These are phyloP conservation scores for Microtus richardsoni DNA, from an alignment of 2,113 vertebrate species.

Conservation along the genomic window DNA sequence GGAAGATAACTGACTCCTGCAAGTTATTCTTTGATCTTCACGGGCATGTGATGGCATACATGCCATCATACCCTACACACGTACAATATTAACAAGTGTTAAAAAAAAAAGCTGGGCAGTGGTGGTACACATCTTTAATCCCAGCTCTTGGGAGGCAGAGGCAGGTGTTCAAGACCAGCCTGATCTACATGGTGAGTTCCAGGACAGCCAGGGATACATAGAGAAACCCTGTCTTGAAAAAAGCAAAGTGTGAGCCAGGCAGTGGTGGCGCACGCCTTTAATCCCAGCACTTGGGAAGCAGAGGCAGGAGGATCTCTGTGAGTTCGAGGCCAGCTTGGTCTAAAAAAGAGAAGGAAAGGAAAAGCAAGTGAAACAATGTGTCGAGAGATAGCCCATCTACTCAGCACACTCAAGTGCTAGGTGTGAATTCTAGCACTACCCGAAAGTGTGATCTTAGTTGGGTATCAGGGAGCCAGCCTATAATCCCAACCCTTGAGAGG, in stretches of 20 bases:
- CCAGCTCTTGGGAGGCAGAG: background rate
- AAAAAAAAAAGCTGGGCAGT: background rate
- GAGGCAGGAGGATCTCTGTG: background rate
- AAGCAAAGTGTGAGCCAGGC: too few species aligned
- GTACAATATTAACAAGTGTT: too few species aligned
- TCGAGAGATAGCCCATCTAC: background rate
- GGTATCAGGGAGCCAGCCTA: background rate
- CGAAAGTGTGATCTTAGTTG: background rate
- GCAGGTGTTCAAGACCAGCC: too few species aligned
- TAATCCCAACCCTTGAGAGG: too few species aligned
- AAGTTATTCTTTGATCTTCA: background rate
- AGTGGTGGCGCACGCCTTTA: background rate
- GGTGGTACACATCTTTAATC: background rate
- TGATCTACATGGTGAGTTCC: too few species aligned
- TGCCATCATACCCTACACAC: background rate
- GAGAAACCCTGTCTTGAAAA: too few species aligned
- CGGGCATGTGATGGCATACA: background rate
- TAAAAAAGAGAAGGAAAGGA: too few species aligned
- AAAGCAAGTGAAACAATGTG: background rate
- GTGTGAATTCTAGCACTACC: background rate
- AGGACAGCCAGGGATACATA: too few species aligned
- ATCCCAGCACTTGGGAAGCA: background rate
- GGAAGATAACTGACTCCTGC: background rate
- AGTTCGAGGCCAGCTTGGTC: background rate
- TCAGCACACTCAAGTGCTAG: background rate